Evolutionary conservation across 2,113 vertebrate genomes (phyloP).

Genomic region (Clarias gariepinus): DNA sequence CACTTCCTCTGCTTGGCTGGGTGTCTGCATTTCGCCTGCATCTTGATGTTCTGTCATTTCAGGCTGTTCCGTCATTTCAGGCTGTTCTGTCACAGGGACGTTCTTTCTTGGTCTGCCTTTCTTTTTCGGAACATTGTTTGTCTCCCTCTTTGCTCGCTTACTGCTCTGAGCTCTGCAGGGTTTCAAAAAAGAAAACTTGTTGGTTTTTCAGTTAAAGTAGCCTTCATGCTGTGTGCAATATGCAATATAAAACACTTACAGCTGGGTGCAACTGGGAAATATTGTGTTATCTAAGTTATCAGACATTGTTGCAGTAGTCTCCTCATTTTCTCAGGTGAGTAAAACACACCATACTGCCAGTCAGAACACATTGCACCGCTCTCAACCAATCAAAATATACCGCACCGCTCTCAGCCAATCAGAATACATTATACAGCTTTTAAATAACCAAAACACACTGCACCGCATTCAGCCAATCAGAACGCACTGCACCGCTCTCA

Average conservation of each 20-base stretch:
- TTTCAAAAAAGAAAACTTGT: not conserved
- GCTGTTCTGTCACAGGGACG: slow-evolving; percentile 22
- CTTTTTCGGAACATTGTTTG: slow-evolving; percentile 59
- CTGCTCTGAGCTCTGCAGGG: slow-evolving; percentile 66
- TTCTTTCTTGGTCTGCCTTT: slow-evolving; percentile 72
- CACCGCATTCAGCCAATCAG: not conserved
- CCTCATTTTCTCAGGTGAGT: not conserved
- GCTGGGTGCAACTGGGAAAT: not conserved
- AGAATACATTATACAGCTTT: not conserved
- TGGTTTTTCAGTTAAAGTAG: not conserved
- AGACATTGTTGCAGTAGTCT: not conserved
- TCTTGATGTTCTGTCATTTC: slow-evolving; percentile 41
- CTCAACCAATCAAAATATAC: not conserved
- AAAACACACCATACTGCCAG: not conserved
- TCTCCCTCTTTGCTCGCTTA: slow-evolving; percentile 61
- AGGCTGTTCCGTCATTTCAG: slow-evolving; percentile 49
- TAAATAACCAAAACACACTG: not conserved
- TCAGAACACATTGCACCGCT: not conserved
- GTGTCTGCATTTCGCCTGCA: not conserved
- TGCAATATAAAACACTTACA: not conserved
- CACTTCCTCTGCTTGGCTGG: not conserved
- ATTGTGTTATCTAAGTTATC: not conserved
- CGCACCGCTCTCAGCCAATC: not conserved
- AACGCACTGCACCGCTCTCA: not conserved
- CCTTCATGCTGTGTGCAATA: not conserved